Evolutionary conservation across 2,888 invertebrate genomes (phyloP).

Genomic region (Caprella mutica): DNA sequence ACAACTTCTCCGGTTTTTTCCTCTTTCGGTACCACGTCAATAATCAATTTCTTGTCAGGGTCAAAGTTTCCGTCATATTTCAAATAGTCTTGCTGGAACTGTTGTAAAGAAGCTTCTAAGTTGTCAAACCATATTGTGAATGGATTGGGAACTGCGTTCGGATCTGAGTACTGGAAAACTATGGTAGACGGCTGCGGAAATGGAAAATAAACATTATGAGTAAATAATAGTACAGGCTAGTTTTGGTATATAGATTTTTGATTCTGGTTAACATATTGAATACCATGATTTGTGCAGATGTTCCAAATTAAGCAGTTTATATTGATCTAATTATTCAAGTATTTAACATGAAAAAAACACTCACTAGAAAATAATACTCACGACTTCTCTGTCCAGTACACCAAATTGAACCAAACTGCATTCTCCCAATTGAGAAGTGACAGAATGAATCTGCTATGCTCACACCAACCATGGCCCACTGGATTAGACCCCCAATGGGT

Average conservation of each 20-base stretch:
- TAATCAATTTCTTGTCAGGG: neutral
- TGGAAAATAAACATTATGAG: too few species aligned
- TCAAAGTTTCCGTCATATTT: neutral
- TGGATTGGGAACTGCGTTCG: neutral
- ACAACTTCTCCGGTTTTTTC: too few species aligned
- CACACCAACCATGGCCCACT: slow-evolving; percentile 25
- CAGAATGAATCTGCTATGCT: slow-evolving; percentile 13
- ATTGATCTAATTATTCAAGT: too few species aligned
- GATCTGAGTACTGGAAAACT: neutral
- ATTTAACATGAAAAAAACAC: too few species aligned
- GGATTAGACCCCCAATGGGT: slow-evolving; percentile 19
- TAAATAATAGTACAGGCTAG: too few species aligned
- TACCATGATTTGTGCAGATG: too few species aligned
- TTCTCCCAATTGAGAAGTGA: neutral
- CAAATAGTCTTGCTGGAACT: neutral
- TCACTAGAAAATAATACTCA: too few species aligned
- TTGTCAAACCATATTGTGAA: slow-evolving; percentile 5
- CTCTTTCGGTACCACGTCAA: neutral
- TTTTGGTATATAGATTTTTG: too few species aligned
- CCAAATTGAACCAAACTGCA: neutral
- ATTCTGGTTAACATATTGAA: too few species aligned
- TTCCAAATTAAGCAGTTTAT: too few species aligned
- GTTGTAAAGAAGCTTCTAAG: neutral
- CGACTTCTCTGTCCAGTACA: neutral
- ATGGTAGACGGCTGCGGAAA: slow-evolving; percentile 5